Conservation (phyloP, 2,113 vertebrate species). For the Pyrgilauda ruficollis region DNA sequence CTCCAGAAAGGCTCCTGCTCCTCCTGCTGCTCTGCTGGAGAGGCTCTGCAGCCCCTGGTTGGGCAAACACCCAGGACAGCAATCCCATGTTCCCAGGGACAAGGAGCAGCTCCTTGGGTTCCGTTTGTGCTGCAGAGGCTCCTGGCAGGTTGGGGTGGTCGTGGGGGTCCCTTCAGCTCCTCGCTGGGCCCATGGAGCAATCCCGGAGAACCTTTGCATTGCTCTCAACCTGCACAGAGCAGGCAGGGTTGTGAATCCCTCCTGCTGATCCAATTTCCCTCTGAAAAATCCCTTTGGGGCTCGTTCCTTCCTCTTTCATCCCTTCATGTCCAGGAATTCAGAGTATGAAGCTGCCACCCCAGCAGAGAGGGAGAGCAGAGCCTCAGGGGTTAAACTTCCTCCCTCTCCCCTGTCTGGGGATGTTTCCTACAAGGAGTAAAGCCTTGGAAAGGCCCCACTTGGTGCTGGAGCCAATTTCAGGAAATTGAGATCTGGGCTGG, state of each 20-base stretch:
- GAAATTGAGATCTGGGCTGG: slow-evolving; percentile 35
- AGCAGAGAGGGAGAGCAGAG: rapidly evolving
- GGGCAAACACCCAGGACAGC: background rate
- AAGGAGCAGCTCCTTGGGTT: background rate
- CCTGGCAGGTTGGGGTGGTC: background rate
- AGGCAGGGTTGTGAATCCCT: background rate
- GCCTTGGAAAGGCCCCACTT: background rate
- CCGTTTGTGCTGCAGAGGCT: background rate
- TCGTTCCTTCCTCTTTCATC: background rate
- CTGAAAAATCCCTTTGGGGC: background rate
- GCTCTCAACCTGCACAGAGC: background rate
- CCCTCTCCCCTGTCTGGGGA: background rate
- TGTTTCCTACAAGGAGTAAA: background rate
- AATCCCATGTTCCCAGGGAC: background rate
- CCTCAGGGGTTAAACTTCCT: background rate
- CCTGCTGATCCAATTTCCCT: background rate
- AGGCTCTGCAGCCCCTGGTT: background rate
- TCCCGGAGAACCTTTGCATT: background rate
- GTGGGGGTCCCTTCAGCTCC: background rate
- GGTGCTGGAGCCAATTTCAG: background rate
- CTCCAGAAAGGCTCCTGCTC: background rate
- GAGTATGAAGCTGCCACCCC: background rate
- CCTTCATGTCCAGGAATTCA: rapidly evolving
- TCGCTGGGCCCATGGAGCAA: rapidly evolving
- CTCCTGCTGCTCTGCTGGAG: background rate